phyloP scores from a whole-genome alignment of 1,140 invertebrate species.

The Drosophila oshimai region DNA sequence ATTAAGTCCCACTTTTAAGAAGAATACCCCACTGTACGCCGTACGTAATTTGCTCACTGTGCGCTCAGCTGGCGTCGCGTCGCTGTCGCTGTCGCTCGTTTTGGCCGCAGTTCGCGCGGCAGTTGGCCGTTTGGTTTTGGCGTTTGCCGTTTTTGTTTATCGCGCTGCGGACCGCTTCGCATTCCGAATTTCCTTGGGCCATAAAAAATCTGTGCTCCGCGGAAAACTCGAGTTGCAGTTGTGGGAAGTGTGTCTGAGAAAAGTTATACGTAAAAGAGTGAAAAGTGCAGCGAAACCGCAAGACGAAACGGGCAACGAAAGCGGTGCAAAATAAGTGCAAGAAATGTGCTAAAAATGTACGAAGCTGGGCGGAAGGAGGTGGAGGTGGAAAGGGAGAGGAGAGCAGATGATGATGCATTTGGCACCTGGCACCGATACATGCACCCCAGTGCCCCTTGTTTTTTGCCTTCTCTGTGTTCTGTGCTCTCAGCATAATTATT shows the following conservation, averaged over 20 bases:
- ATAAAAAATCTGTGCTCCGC: conserved; percentile 19
- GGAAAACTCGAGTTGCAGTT: conserved; percentile 17
- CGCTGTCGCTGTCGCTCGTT: conserved; percentile 37
- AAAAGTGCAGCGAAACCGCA: background rate
- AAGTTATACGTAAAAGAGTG: background rate
- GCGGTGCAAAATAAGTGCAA: conserved; percentile 51
- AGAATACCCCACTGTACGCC: no score
- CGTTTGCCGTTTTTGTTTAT: conserved; percentile 32
- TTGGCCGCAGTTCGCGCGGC: conserved; percentile 52
- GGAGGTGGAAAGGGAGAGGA: background rate
- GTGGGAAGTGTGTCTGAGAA: conserved; percentile 6
- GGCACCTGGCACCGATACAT: conserved; percentile 59
- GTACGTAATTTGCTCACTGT: conserved; percentile 35
- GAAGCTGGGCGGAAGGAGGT: conserved; percentile 42
- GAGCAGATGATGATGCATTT: conserved; percentile 65
- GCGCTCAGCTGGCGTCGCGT: conserved; percentile 7
- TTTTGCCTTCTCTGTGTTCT: conserved; percentile 16
- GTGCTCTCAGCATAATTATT: conserved; percentile 70
- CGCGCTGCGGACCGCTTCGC: conserved; percentile 1
- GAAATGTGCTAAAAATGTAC: conserved; percentile 78
- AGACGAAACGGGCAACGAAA: conserved; percentile 26
- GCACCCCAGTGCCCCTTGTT: background rate
- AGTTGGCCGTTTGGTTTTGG: conserved; percentile 52
- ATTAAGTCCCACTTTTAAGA: no score
- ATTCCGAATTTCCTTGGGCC: conserved; percentile 14